Percentiles rank a stretch among this genome's conserved stretches.
Conservation (phyloP, 2,888 invertebrate genomes). For the Meteorus cinctellus region DNA sequence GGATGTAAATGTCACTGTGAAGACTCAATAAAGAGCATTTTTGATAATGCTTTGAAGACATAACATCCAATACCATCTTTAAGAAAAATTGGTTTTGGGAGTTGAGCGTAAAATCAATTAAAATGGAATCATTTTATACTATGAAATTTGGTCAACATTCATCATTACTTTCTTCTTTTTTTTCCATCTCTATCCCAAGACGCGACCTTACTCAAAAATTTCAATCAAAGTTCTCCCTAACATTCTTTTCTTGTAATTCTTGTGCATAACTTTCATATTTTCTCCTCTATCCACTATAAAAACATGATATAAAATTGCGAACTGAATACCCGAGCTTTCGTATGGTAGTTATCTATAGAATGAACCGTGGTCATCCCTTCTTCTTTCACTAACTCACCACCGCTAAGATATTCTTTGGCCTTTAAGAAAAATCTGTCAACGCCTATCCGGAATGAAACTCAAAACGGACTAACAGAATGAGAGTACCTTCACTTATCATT, state of each 20-base stretch:
- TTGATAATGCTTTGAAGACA: background rate
- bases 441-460: background rate
- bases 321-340: slow-evolving; percentile 8
- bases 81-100: too few relatives aligned
- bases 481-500: slow-evolving; percentile 21
- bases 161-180: background rate
- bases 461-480: slow-evolving; percentile 13
- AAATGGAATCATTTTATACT: too few relatives aligned
- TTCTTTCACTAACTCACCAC: background rate
- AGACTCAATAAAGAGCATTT: background rate
- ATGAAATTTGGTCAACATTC: background rate
- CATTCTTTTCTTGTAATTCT: slow-evolving; percentile 19
- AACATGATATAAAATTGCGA: slow-evolving; percentile 35
- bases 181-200: background rate
- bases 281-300: slow-evolving; percentile 11
- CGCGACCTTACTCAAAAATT: background rate
- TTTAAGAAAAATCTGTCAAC: background rate
- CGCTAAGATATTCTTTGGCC: slow-evolving; percentile 37
- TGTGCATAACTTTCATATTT: slow-evolving; percentile 33
- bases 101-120: too few relatives aligned
- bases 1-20: background rate
- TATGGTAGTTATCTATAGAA: background rate
- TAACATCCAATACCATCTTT: background rate
- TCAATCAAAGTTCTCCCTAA: background rate
- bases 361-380: background rate